Evolutionary conservation across 2,888 invertebrate species (phyloP).

Genomic region (Lacanobia wlatinum): DNA sequence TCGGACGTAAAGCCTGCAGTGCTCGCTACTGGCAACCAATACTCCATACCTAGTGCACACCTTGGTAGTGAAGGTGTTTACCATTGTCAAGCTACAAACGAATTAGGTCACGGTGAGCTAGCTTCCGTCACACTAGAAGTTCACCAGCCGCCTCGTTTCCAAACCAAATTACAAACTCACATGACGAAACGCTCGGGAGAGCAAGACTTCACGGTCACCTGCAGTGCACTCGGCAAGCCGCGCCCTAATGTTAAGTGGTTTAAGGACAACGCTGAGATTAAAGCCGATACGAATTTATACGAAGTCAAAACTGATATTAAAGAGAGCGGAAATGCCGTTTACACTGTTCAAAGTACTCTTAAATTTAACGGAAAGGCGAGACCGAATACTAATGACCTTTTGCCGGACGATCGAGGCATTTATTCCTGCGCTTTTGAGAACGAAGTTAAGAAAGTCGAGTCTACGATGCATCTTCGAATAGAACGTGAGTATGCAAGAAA

Average conservation of each 20-base stretch:
- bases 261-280: conserved; percentile 95
- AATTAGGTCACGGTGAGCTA: conserved; percentile 96
- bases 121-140: conserved; percentile 96
- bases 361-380: conserved; percentile 95
- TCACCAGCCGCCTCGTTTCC: conserved; percentile 96
- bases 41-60: conserved; percentile 96
- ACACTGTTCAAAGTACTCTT: conserved; percentile 95
- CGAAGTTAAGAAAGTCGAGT: conserved; percentile 96
- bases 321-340: conserved; percentile 94
- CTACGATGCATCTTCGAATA: conserved; percentile 97
- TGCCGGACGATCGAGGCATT: conserved; percentile 96
- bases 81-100: conserved; percentile 97
- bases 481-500: conserved; percentile 93
- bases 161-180: conserved; percentile 95
- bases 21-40: conserved; percentile 94
- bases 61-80: conserved; percentile 97
- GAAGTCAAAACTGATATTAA: conserved; percentile 95
- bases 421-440: conserved; percentile 97
- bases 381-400: conserved; percentile 93
- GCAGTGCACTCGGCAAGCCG: conserved; percentile 97
- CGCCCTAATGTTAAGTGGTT: conserved; percentile 96
- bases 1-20: conserved; percentile 92
- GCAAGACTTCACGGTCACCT: conserved; percentile 94
- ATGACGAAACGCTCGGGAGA: conserved; percentile 95
- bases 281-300: conserved; percentile 94